Percentiles rank a stretch among this genome's conserved stretches.
Conservation (phyloP, 2,113 vertebrate species). For the Caloenas nicobarica region DNA sequence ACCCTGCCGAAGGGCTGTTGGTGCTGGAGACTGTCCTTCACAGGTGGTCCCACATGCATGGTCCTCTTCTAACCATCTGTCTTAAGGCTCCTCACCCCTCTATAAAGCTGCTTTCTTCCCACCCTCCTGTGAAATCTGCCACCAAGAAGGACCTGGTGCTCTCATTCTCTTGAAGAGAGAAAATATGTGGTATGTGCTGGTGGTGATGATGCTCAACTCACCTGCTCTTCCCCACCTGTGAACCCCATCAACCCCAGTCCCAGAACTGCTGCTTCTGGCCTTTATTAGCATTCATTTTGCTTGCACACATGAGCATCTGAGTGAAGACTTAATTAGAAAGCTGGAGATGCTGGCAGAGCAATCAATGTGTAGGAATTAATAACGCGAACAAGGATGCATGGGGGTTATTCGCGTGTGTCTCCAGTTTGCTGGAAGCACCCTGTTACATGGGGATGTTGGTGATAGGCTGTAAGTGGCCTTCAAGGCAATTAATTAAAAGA, state of each 20-base stretch:
- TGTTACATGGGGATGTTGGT: not conserved
- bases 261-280: not conserved
- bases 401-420: not conserved
- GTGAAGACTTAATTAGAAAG: not conserved
- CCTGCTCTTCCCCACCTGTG: not conserved
- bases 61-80: not conserved
- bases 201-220: not conserved
- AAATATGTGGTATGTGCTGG: too few species aligned
- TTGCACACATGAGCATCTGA: not conserved
- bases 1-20: not conserved
- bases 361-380: not conserved
- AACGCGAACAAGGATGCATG: not conserved
- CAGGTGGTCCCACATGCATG: accelerated
- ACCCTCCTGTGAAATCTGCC: not conserved
- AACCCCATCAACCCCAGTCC: not conserved
- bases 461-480: not conserved
- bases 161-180: not conserved
- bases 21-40: not conserved
- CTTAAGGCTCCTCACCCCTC: not conserved
- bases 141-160: not conserved
- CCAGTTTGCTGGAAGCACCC: not conserved
- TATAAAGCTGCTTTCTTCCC: not conserved
- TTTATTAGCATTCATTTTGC: not conserved
- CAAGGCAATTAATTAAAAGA: not conserved
- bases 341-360: not conserved